Percentiles rank a stretch among this genome's conserved stretches.
These are phyloP conservation scores for Poeciliopsis turneri DNA, from an alignment of 2,797 vertebrate genomes.

Conservation along the genomic window DNA sequence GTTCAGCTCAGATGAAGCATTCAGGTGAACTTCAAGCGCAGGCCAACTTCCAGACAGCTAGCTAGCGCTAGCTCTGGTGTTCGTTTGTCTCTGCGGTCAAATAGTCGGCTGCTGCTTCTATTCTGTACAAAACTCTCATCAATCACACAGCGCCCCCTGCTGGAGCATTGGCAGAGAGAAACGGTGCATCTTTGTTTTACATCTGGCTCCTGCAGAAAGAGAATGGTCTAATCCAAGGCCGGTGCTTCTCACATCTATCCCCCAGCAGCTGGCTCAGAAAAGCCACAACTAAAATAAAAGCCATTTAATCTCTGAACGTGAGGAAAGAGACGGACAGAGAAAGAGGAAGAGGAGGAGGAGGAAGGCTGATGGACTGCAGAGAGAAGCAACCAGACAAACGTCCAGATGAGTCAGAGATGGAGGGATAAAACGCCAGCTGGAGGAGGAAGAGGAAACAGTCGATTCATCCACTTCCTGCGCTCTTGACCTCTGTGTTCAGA, in stretches of 20 bases:
- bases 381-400: constrained; percentile 18
- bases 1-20: no score
- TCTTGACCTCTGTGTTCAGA: background rate
- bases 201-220: background rate
- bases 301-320: constrained; percentile 30
- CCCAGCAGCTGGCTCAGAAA: constrained; percentile 27
- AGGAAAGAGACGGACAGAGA: constrained; percentile 16
- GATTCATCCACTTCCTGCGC: background rate
- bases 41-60: background rate
- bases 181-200: background rate
- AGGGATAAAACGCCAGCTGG: constrained; percentile 19
- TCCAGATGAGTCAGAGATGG: constrained; percentile 60
- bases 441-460: background rate
- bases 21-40: no score
- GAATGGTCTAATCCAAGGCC: background rate
- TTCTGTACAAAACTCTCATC: no score
- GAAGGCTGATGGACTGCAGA: constrained; percentile 42
- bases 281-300: constrained; percentile 28
- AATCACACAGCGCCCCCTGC: background rate
- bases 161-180: background rate
- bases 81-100: no score
- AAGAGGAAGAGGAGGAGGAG: constrained; percentile 23
- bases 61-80: background rate
- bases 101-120: no score
- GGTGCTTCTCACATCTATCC: background rate